Percentiles rank a stretch among this genome's conserved stretches.
Conservation (phyloP, 23 tunicate genomes). For the Halocynthia aurantium region DNA sequence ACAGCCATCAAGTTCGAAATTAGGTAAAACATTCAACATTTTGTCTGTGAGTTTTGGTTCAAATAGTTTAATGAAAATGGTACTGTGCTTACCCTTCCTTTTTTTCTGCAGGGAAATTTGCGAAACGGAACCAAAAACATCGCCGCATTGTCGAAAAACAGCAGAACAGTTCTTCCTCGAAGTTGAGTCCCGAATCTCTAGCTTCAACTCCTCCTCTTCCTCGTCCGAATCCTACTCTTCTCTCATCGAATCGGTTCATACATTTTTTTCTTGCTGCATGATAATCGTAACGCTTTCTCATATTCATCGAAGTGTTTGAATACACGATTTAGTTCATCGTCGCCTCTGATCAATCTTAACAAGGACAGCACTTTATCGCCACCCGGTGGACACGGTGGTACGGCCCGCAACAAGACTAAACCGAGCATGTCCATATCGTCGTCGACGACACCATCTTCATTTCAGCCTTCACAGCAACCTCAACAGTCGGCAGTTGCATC, state of each 20-base stretch:
- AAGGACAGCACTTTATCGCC: constrained; percentile 49
- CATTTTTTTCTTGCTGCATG: neutral
- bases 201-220: constrained; percentile 24
- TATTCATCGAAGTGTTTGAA: neutral
- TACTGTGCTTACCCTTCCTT: neutral
- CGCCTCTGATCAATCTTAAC: constrained; percentile 36
- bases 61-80: neutral
- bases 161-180: neutral
- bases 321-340: constrained; percentile 35
- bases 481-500: constrained; percentile 3
- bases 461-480: neutral
- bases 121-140: too few species aligned
- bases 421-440: constrained; percentile 49
- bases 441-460: constrained; percentile 13
- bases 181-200: constrained; percentile 11
- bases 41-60: neutral
- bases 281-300: neutral
- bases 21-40: constrained; percentile 33
- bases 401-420: constrained; percentile 73
- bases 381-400: constrained; percentile 41
- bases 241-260: neutral
- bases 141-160: constrained; percentile 11
- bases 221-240: constrained; percentile 5
- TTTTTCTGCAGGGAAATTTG: constrained; percentile 3
- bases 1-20: constrained; percentile 70